These are phyloP conservation scores for Uropetala carovei DNA, from an alignment of 2,888 invertebrate genomes.

Conservation along the genomic window DNA sequence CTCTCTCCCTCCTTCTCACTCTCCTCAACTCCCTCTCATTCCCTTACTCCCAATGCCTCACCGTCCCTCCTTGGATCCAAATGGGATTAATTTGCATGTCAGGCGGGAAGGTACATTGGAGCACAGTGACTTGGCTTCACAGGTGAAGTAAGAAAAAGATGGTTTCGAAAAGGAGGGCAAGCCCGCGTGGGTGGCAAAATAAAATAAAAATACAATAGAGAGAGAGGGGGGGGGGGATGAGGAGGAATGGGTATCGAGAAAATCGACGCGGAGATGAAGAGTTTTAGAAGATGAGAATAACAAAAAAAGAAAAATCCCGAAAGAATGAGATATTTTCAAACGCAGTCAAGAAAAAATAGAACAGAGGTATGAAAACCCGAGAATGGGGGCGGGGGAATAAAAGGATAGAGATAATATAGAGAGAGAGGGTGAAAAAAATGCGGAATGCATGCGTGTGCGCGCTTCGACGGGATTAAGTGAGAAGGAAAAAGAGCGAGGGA, in stretches of 20 bases:
- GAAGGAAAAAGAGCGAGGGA: neutral
- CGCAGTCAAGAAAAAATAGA: neutral
- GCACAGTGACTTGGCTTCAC: neutral
- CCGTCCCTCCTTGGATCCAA: neutral
- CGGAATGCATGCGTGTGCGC: too few relatives aligned
- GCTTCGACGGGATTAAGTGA: neutral
- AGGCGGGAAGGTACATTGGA: conserved; percentile 8
- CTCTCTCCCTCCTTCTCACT: neutral
- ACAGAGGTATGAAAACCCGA: neutral
- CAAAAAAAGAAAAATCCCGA: neutral
- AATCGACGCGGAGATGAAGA: neutral
- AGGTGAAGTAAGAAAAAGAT: neutral
- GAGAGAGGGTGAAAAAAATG: too few relatives aligned
- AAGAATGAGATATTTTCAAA: neutral
- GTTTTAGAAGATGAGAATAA: neutral
- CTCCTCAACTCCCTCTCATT: neutral
- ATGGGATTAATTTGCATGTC: conserved; percentile 19
- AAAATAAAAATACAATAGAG: neutral
- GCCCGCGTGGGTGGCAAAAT: neutral
- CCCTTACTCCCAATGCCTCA: neutral
- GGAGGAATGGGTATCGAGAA: neutral
- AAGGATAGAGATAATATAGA: too few relatives aligned
- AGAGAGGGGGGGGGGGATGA: neutral
- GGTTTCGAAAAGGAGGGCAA: neutral
- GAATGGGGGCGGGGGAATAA: neutral